phyloP scores from a whole-genome alignment of 2,113 vertebrate species.

The Syngnathus floridae region DNA sequence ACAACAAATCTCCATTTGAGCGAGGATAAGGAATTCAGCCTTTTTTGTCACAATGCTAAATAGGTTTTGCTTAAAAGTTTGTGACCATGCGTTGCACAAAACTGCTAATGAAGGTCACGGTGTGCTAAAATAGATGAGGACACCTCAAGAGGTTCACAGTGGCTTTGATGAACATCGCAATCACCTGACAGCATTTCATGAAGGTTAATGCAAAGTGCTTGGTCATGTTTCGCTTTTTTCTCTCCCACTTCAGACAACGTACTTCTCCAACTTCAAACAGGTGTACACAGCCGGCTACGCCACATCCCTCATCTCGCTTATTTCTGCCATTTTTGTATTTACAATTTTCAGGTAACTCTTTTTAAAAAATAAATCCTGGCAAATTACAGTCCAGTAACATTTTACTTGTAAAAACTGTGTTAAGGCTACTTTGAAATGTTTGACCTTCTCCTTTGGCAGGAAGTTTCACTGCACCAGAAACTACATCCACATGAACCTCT shows the following conservation, averaged over 20 bases:
- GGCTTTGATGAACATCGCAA: too few species aligned
- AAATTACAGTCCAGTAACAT: too few species aligned
- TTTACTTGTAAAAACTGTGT: not conserved
- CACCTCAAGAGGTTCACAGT: too few species aligned
- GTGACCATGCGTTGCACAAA: too few species aligned
- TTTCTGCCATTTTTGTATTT: slow-evolving; percentile 69
- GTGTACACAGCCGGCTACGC: slow-evolving; percentile 71
- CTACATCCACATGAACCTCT: slow-evolving; percentile 85
- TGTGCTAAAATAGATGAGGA: too few species aligned
- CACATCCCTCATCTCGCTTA: slow-evolving; percentile 71
- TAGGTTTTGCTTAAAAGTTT: too few species aligned
- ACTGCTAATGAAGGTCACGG: too few species aligned
- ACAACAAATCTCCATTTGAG: too few species aligned
- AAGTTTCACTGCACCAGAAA: slow-evolving; percentile 87
- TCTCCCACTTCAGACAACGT: slow-evolving; percentile 52
- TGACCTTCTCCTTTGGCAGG: slow-evolving; percentile 42
- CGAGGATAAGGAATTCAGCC: too few species aligned
- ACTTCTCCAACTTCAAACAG: slow-evolving; percentile 68
- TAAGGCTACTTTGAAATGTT: not conserved
- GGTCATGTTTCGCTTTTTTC: not conserved
- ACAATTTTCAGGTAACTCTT: slow-evolving; percentile 66
- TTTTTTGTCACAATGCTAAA: too few species aligned
- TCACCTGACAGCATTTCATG: not conserved
- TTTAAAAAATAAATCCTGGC: too few species aligned
- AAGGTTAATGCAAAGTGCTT: not conserved